Evolutionary conservation across 92 coral and sea anemone genomes (phyloP), one percentile per base, ranked within the genome.

Genomic region (Pocillopora grandis): DNA sequence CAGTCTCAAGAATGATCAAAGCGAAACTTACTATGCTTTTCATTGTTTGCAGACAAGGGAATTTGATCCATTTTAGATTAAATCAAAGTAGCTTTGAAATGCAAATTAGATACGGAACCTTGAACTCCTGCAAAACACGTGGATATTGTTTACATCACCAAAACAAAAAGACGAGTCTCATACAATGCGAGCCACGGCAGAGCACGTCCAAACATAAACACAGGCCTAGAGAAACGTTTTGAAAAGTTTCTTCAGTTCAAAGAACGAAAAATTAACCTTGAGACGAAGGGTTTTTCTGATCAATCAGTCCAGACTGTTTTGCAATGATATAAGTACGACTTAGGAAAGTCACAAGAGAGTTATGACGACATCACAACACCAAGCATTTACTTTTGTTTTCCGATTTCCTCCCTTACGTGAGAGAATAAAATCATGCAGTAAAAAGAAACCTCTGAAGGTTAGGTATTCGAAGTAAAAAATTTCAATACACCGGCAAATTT

Each of bases 111-210:
- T 58, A n/a, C 52, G 52, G 52, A 42, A 42, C 58, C 57, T 58
- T 70, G 36, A 37, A 20, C 60, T 73, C 31, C 18, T 20, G 12
- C 59, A 2, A 15, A 71, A 58, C 85, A 81, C 85, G 85, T 81
- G 85, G 77, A 58, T 70, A 67, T 58, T 81, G 85, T 81, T 81
- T 81, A 81, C 77, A 70, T 81, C 77, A 14, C 62, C 0, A 31
- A 58, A 16, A 66, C 48, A 67, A 80, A 42, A 42, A 42, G n/a
- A 48, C 64, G 49, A 16, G 71, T 64, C 75, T 31, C 59, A 33
- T 58, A 58, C 33, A 19, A 37, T 57, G 59, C 52, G 13, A 55
- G 62, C 78, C 33, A 81, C 70, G 42, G 58, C 31, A 71, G 57
- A 70, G 71, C 60, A 59, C 33, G 33, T 15, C 78, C 52, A 79